Evolutionary conservation across 1,140 invertebrate species (phyloP).

Genomic region (Ptiloglossa arizonensis): DNA sequence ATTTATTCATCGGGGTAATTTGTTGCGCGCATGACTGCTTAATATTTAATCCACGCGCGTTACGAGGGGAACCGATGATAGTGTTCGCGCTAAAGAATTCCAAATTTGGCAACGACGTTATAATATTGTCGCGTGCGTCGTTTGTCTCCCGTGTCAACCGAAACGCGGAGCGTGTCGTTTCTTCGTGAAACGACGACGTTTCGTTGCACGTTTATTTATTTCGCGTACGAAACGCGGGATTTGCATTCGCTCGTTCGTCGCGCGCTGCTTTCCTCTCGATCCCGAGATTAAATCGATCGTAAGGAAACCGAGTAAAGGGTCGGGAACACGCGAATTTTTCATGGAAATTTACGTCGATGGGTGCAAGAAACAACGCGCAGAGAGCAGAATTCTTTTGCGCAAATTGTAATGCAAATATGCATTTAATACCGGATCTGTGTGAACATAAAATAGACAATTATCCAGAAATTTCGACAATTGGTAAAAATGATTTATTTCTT

Average conservation of each 20-base stretch:
- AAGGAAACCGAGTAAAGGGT: neutral
- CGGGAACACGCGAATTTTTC: neutral
- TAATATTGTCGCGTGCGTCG: conserved; percentile 1
- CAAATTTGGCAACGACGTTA: conserved; percentile 25
- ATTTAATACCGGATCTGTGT: too few relatives aligned
- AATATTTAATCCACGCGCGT: conserved; percentile 42
- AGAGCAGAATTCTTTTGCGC: too few relatives aligned
- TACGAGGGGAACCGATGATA: conserved; percentile 10
- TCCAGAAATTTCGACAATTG: too few relatives aligned
- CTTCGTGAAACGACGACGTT: neutral
- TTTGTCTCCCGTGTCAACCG: neutral
- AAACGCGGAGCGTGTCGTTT: neutral
- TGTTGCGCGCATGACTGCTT: conserved; percentile 41
- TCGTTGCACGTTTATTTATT: neutral
- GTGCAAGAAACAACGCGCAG: too few relatives aligned
- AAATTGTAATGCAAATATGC: too few relatives aligned
- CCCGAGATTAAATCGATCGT: neutral
- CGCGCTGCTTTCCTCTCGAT: neutral
- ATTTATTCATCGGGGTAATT: conserved; percentile 54
- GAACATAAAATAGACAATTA: too few relatives aligned
- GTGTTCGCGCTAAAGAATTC: conserved; percentile 14
- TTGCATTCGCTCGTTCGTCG: too few relatives aligned
- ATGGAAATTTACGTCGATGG: too few relatives aligned
- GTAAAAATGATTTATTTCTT: too few relatives aligned
- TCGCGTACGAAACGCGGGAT: neutral